A percentile compares a stretch with the other conserved stretches of the same genome.
phyloP scores from a whole-genome alignment of 2,113 vertebrate species.

The Cettia cetti region DNA sequence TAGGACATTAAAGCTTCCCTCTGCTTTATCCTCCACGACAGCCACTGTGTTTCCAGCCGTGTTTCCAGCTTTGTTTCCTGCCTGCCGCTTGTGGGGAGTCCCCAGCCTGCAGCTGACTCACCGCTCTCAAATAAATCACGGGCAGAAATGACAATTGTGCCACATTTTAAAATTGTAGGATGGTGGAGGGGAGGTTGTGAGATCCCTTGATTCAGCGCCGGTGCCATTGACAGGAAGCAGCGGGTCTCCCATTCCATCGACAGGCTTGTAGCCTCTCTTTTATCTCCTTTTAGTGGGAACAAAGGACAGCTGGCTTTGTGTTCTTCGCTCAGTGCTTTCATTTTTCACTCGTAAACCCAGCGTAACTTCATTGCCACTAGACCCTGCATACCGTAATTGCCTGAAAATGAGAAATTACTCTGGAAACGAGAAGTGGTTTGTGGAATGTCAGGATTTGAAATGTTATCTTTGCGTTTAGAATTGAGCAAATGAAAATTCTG shows the following conservation, averaged over 20 bases:
- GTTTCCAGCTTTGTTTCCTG: background rate
- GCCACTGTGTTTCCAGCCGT: accelerated
- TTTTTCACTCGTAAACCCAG: background rate
- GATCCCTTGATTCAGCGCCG: background rate
- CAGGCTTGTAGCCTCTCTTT: background rate
- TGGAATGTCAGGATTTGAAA: background rate
- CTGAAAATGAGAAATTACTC: background rate
- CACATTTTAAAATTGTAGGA: background rate
- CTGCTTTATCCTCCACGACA: background rate
- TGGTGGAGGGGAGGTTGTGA: background rate
- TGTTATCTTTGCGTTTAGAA: background rate
- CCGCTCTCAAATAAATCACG: background rate
- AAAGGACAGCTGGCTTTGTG: background rate
- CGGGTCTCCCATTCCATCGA: background rate
- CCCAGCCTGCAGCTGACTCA: background rate
- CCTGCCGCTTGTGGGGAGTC: background rate
- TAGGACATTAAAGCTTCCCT: accelerated
- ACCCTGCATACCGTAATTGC: background rate
- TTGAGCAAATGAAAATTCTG: background rate
- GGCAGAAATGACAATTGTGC: background rate
- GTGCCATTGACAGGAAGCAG: background rate
- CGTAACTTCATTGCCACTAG: background rate
- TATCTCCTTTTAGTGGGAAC: conserved; percentile 23
- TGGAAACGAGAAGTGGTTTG: background rate
- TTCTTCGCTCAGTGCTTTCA: background rate